Percentiles rank a stretch among this genome's conserved stretches.
Evolutionary conservation across 2,888 invertebrate genomes (phyloP).

Genomic region (Odontocerum albicorne): DNA sequence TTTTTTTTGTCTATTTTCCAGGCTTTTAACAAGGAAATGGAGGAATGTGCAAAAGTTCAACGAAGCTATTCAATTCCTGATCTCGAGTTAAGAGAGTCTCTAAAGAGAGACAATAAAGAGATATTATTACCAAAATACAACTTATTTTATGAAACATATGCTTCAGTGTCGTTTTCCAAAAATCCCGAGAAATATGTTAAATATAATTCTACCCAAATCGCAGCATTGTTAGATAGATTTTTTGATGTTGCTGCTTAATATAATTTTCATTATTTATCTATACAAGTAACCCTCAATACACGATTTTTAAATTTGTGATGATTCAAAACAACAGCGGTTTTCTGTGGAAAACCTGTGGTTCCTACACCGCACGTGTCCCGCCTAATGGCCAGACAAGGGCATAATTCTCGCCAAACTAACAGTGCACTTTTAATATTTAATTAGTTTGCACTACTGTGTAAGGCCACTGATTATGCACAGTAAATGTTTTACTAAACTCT

Average conservation of each 20-base stretch:
- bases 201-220: slow-evolving; percentile 83
- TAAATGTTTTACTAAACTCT: too few species aligned
- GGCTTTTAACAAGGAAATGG: slow-evolving; percentile 96
- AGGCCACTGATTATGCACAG: too few species aligned
- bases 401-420: too few species aligned
- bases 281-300: too few species aligned
- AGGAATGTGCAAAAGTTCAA: slow-evolving; percentile 83
- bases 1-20: slow-evolving; percentile 49
- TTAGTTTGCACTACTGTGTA: too few species aligned
- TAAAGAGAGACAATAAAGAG: slow-evolving; percentile 89
- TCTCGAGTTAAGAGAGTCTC: slow-evolving; percentile 80
- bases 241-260: slow-evolving; percentile 88
- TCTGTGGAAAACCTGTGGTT: too few species aligned
- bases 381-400: too few species aligned
- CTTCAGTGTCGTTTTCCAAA: slow-evolving; percentile 82
- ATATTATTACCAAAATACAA: slow-evolving; percentile 85
- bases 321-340: too few species aligned
- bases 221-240: slow-evolving; percentile 82
- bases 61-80: slow-evolving; percentile 93
- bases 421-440: too few species aligned
- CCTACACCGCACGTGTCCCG: too few species aligned
- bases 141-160: slow-evolving; percentile 74
- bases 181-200: slow-evolving; percentile 93
- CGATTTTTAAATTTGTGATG: too few species aligned
- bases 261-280: neutral